These are phyloP conservation scores for Carassius gibelio DNA, from an alignment of 2,113 vertebrate species.

Conservation along the genomic window DNA sequence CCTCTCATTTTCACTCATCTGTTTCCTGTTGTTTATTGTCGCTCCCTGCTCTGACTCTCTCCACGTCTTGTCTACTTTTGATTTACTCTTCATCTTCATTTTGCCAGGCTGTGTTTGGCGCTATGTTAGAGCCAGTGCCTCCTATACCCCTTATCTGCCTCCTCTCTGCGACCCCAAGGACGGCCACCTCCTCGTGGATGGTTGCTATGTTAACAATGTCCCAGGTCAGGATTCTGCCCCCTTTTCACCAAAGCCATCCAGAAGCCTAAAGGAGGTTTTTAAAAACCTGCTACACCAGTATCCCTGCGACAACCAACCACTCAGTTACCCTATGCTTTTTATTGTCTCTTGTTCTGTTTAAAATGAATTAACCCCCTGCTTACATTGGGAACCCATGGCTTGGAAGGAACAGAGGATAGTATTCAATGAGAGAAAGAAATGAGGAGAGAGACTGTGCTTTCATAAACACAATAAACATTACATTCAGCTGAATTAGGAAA, in stretches of 20 bases:
- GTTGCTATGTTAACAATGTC: slow-evolving; percentile 99
- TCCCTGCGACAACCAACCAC: slow-evolving; percentile 50
- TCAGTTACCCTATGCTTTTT: slow-evolving; percentile 60
- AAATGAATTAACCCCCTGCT: slow-evolving; percentile 62
- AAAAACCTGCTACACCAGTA: slow-evolving; percentile 45
- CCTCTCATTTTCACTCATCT: not conserved
- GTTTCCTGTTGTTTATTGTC: slow-evolving; percentile 48
- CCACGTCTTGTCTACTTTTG: slow-evolving; percentile 70
- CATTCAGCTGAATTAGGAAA: not conserved
- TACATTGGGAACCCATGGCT: slow-evolving; percentile 76
- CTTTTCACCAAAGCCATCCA: slow-evolving; percentile 43
- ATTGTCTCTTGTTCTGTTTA: slow-evolving; percentile 34
- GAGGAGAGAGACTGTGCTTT: slow-evolving; percentile 31
- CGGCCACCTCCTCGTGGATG: slow-evolving; percentile 95
- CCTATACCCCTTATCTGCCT: slow-evolving; percentile 96
- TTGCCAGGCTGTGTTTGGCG: slow-evolving; percentile 91
- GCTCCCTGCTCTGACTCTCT: slow-evolving; percentile 55
- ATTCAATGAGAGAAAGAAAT: slow-evolving; percentile 18
- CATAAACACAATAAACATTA: not conserved
- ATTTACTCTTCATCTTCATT: slow-evolving; percentile 79
- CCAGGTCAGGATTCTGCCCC: slow-evolving; percentile 87
- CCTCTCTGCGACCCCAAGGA: slow-evolving; percentile 97
- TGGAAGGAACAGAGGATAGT: slow-evolving; percentile 74
- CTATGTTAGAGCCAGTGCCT: slow-evolving; percentile 94
- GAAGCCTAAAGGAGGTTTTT: slow-evolving; percentile 48